A percentile compares a stretch with the other conserved stretches of the same genome.
Conservation (phyloP, 2,113 vertebrate genomes). For the Calonectris borealis region DNA sequence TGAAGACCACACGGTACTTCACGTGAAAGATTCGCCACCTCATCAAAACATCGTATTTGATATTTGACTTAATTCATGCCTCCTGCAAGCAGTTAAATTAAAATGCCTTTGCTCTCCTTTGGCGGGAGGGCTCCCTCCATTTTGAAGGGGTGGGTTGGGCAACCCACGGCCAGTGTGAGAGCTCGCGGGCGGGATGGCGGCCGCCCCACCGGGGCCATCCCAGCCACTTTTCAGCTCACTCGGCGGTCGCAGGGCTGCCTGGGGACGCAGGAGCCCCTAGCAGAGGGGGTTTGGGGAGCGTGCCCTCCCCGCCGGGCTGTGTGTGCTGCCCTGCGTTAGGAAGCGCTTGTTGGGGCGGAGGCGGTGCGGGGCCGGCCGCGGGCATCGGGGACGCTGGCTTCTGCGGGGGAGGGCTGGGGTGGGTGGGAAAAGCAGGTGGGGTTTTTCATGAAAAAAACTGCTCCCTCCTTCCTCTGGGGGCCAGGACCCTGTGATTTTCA, state of each 20-base stretch:
- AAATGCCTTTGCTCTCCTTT: neutral
- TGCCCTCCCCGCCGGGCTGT: neutral
- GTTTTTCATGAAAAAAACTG: neutral
- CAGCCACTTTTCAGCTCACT: neutral
- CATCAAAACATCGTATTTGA: neutral
- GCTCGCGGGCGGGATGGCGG: neutral
- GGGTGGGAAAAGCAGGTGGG: neutral
- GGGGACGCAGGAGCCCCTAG: neutral
- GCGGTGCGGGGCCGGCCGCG: rapidly evolving
- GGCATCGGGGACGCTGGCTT: rapidly evolving
- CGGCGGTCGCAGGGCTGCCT: neutral
- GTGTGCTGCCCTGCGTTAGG: no score
- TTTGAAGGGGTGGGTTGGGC: neutral
- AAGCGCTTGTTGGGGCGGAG: neutral
- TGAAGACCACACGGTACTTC: neutral
- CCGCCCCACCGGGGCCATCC: neutral
- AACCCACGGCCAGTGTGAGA: rapidly evolving
- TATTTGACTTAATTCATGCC: neutral
- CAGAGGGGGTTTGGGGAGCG: neutral
- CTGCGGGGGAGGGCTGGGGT: neutral
- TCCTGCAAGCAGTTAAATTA: neutral
- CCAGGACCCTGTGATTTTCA: neutral
- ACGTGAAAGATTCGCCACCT: neutral
- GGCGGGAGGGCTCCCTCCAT: neutral
- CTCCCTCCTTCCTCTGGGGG: neutral